These are phyloP conservation scores for Calidris pygmaea DNA, from an alignment of 2,113 vertebrate genomes.

Conservation along the genomic window DNA sequence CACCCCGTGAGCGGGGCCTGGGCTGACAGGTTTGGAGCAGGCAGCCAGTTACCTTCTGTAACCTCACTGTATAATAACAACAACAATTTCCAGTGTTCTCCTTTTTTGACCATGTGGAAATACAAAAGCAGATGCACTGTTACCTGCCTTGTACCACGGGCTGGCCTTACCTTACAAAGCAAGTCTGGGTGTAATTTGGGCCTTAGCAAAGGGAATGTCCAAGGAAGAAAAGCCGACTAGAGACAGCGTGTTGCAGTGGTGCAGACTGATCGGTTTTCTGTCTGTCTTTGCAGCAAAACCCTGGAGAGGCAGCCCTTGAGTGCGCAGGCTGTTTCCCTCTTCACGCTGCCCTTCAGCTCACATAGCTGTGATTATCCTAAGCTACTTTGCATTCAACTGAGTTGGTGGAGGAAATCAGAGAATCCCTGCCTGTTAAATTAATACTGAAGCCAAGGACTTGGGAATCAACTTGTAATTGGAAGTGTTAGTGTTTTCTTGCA, in stretches of 20 bases:
- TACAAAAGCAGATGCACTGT: neutral
- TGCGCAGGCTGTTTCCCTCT: neutral
- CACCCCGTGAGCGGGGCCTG: neutral
- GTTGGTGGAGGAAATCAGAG: neutral
- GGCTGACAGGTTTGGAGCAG: neutral
- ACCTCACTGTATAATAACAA: neutral
- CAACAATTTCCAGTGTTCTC: neutral
- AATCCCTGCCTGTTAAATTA: neutral
- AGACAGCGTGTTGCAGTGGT: accelerated
- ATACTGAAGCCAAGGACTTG: neutral
- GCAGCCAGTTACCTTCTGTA: neutral
- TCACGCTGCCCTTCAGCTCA: neutral
- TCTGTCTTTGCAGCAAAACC: neutral
- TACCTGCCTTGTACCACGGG: neutral
- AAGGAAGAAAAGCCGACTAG: neutral
- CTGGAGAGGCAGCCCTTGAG: neutral
- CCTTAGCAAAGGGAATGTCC: neutral
- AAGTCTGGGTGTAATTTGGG: neutral
- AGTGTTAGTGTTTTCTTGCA: neutral
- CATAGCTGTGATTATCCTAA: neutral
- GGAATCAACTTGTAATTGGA: neutral
- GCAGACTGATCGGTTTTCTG: neutral
- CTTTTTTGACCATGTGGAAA: neutral
- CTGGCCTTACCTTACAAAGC: neutral
- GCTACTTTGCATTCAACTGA: neutral